A percentile compares a stretch with the other conserved stretches of the same genome.
phyloP scores from a whole-genome alignment of 2,888 invertebrate genomes.

The Palloptera scutellata region DNA sequence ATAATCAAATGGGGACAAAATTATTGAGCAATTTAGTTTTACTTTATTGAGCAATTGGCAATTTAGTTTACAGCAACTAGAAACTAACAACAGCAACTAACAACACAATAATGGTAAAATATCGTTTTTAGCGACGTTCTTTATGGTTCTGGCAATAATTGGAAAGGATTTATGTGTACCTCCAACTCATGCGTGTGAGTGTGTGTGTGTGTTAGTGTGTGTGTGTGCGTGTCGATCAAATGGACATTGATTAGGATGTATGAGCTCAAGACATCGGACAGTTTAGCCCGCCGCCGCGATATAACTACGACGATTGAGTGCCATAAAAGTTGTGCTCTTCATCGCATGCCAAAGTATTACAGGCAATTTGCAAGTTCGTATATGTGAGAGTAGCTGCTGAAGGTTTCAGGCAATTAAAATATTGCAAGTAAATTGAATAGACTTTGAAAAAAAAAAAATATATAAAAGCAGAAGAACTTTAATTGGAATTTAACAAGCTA shows the following conservation, averaged over 20 bases:
- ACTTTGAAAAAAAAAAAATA: too few relatives aligned
- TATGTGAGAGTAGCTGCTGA: too few relatives aligned
- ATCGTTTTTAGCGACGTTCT: conserved; percentile 8
- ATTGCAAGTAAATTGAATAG: too few relatives aligned
- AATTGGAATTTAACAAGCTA: too few relatives aligned
- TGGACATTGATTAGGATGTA: too few relatives aligned
- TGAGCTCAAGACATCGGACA: conserved; percentile 33
- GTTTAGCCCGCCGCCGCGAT: conserved; percentile 61
- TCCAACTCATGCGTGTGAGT: not conserved
- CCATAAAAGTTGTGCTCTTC: too few relatives aligned
- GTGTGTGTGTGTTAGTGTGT: not conserved
- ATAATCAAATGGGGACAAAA: conserved; percentile 49
- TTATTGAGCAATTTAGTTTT: conserved; percentile 59
- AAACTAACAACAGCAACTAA: conserved; percentile 19
- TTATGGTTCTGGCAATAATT: conserved; percentile 29
- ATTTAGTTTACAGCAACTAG: conserved; percentile 7
- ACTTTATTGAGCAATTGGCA: conserved; percentile 57
- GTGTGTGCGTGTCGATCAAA: not conserved
- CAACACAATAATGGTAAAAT: conserved; percentile 18
- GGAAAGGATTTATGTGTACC: conserved; percentile 25
- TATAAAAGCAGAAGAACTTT: too few relatives aligned
- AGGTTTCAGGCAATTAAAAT: too few relatives aligned
- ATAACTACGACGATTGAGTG: too few relatives aligned
- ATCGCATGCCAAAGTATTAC: too few relatives aligned
- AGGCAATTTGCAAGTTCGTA: too few relatives aligned